A percentile compares a stretch with the other conserved stretches of the same genome.
These are phyloP conservation scores for Volucella inflata DNA, from an alignment of 2,888 invertebrate species.

Conservation along the genomic window DNA sequence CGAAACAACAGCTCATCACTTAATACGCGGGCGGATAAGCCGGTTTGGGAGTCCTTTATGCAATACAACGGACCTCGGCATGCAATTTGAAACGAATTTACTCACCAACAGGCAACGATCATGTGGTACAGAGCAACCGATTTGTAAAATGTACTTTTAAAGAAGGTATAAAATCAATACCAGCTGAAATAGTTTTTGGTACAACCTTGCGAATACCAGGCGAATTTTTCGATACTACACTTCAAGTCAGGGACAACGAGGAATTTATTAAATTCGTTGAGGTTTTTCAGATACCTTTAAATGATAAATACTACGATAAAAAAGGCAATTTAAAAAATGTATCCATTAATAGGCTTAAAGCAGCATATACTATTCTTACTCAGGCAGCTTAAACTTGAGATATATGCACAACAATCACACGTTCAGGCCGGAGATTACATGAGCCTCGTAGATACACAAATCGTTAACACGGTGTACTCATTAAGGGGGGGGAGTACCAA, in stretches of 20 bases:
- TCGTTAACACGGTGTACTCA: too few relatives aligned
- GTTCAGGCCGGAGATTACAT: too few relatives aligned
- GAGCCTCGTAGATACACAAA: too few relatives aligned
- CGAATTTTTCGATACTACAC: neutral
- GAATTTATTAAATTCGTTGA: neutral
- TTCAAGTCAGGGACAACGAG: neutral
- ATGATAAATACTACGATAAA: neutral
- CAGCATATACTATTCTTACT: too few relatives aligned
- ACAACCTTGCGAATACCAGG: neutral
- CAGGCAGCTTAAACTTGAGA: too few relatives aligned
- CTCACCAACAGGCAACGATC: neutral
- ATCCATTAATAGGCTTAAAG: too few relatives aligned
- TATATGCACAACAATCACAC: too few relatives aligned
- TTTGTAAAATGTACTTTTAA: neutral
- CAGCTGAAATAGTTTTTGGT: conserved; percentile 20
- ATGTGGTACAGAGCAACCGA: conserved; percentile 6
- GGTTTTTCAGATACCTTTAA: neutral
- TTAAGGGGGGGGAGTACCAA: too few relatives aligned
- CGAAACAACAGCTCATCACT: neutral
- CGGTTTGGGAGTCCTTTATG: neutral
- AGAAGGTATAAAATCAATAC: neutral
- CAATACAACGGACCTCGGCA: neutral
- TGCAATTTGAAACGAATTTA: conserved; percentile 5
- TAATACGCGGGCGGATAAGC: neutral
- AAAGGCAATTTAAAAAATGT: too few relatives aligned